Evolutionary conservation across 1,140 invertebrate genomes (phyloP).

Genomic region (Zophobas atratus): DNA sequence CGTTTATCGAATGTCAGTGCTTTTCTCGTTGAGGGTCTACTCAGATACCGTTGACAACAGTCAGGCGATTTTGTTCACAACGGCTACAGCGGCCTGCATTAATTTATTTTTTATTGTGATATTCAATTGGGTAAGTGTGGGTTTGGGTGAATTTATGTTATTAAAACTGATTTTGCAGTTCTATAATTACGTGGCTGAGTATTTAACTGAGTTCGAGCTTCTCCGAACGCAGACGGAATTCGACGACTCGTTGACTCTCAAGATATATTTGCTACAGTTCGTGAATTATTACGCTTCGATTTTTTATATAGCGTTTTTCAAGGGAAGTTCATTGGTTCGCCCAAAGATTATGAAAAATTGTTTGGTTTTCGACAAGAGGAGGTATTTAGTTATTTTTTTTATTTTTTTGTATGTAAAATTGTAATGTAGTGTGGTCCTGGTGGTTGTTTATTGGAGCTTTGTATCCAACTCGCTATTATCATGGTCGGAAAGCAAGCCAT

Average conservation of each 20-base stretch:
- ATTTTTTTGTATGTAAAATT: conserved; percentile 10
- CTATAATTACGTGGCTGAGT: conserved; percentile 91
- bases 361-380: conserved; percentile 89
- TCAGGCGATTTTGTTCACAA: conserved; percentile 85
- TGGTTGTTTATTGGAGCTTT: conserved; percentile 93
- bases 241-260: conserved; percentile 96
- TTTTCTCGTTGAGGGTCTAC: conserved; percentile 79
- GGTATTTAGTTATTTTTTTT: conserved; percentile 68
- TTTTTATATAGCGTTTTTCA: conserved; percentile 99
- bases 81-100: conserved; percentile 87
- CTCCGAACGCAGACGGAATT: conserved; percentile 97
- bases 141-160: conserved; percentile 18
- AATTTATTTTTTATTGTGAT: conserved; percentile 91
- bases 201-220: conserved; percentile 95
- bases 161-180: conserved; percentile 72
- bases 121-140: conserved; percentile 84
- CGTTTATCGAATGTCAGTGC: conserved; percentile 90
- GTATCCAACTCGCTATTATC: conserved; percentile 94
- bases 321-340: conserved; percentile 92
- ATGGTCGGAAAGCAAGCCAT: conserved; percentile 98
- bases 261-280: conserved; percentile 98
- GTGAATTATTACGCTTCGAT: conserved; percentile 99
- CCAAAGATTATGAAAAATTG: conserved; percentile 83
- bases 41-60: conserved; percentile 77
- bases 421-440: conserved; percentile 81